These are phyloP conservation scores for Phylloscopus trochiloides DNA, from an alignment of 2,113 vertebrate species.

Conservation along the genomic window DNA sequence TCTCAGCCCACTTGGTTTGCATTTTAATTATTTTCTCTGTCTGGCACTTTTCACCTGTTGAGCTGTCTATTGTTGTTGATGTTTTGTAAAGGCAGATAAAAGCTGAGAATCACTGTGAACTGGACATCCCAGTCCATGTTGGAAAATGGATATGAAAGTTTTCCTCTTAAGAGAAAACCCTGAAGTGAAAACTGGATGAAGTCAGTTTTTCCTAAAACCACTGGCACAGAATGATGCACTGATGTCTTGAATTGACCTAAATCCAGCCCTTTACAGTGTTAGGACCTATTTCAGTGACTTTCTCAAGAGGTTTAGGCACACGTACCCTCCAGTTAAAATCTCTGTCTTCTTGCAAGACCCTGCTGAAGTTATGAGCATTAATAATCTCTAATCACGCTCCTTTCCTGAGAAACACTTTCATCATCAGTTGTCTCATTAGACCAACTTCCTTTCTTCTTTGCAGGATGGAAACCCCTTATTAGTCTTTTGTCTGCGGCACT, in stretches of 20 bases:
- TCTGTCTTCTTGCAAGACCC: neutral
- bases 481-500: neutral
- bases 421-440: neutral
- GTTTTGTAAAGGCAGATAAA: neutral
- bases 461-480: neutral
- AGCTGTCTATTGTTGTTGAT: neutral
- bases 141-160: neutral
- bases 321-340: neutral
- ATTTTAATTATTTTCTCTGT: conserved; percentile 56
- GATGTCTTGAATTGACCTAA: neutral
- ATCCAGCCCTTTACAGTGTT: neutral
- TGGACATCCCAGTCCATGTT: neutral
- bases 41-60: conserved; percentile 23
- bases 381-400: neutral
- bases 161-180: neutral
- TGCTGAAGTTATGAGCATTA: neutral
- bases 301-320: neutral
- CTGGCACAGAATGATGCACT: neutral
- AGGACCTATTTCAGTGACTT: neutral
- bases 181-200: neutral
- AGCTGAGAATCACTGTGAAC: neutral
- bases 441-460: neutral
- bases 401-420: neutral
- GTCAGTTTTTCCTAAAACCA: neutral
- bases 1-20: conserved; percentile 30